These are phyloP conservation scores for Drosophila truncata DNA, from an alignment of 1,140 invertebrate species.

Conservation along the genomic window DNA sequence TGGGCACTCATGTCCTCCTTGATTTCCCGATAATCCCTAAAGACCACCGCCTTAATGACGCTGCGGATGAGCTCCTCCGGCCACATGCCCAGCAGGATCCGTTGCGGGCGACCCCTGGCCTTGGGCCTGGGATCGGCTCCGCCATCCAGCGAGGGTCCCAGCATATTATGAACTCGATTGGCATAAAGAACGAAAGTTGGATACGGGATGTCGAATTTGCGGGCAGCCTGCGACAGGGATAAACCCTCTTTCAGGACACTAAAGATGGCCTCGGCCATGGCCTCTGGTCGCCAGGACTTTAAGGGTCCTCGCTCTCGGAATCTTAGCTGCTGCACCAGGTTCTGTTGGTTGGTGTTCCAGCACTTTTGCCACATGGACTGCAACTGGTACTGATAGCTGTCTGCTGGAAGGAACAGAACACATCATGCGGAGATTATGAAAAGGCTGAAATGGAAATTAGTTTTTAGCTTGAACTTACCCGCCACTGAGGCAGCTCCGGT, in stretches of 20 bases:
- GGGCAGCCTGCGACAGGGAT: slow-evolving; percentile 94
- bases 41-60: slow-evolving; percentile 95
- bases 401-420: slow-evolving; percentile 88
- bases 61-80: slow-evolving; percentile 96
- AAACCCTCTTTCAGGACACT: slow-evolving; percentile 96
- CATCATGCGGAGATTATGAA: slow-evolving; percentile 42
- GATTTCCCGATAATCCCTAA: slow-evolving; percentile 92
- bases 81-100: slow-evolving; percentile 95
- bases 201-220: slow-evolving; percentile 97
- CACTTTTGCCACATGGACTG: slow-evolving; percentile 98
- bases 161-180: slow-evolving; percentile 96
- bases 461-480: slow-evolving; percentile 68
- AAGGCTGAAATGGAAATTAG: slow-evolving; percentile 16
- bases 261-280: slow-evolving; percentile 97
- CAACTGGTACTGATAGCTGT: slow-evolving; percentile 97
- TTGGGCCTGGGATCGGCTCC: slow-evolving; percentile 95
- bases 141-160: slow-evolving; percentile 94
- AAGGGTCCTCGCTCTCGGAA: slow-evolving; percentile 96
- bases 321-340: slow-evolving; percentile 93
- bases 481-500: slow-evolving; percentile 78
- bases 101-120: slow-evolving; percentile 94
- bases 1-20: slow-evolving; percentile 88
- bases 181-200: slow-evolving; percentile 97
- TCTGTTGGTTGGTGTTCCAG: slow-evolving; percentile 94
- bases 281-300: slow-evolving; percentile 96